phyloP scores from a whole-genome alignment of 2,888 invertebrate species.

The Nasonia oneida region DNA sequence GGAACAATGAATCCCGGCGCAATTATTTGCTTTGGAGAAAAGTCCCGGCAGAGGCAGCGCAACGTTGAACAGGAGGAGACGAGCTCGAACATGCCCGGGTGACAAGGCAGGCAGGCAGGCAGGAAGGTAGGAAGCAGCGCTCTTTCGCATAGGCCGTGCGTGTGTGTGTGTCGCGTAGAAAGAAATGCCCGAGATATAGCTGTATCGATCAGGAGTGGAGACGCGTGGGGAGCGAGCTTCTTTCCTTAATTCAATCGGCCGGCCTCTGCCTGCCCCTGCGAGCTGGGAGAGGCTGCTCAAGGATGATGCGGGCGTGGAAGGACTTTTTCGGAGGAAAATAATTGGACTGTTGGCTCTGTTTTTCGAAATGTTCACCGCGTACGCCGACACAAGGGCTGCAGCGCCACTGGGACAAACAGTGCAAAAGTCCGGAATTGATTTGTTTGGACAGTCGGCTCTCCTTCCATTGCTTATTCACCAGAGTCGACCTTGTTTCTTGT shows the following conservation, averaged over 20 bases:
- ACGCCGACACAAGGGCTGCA: too few relatives aligned
- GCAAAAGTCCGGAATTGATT: constrained; percentile 33
- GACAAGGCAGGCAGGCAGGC: too few relatives aligned
- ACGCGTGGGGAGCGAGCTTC: background rate
- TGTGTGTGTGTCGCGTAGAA: constrained; percentile 21
- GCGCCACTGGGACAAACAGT: background rate
- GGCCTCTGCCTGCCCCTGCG: background rate
- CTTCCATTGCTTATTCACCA: constrained; percentile 3
- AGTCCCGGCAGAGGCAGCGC: background rate
- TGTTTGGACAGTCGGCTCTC: constrained; percentile 21
- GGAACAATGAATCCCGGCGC: too few relatives aligned
- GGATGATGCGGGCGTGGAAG: background rate
- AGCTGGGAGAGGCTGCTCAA: background rate
- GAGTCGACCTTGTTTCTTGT: constrained; percentile 2
- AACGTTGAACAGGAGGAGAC: background rate
- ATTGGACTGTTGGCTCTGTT: background rate
- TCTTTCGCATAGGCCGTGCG: background rate
- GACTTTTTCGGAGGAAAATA: background rate
- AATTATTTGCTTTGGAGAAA: background rate
- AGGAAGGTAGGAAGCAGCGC: too few relatives aligned
- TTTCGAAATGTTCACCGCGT: too few relatives aligned
- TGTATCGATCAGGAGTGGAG: constrained; percentile 41
- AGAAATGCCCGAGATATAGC: constrained; percentile 40
- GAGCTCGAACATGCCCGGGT: background rate
- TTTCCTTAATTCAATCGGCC: background rate